Evolutionary conservation across 2,113 vertebrate species (phyloP).

Genomic region (Plotosus lineatus): DNA sequence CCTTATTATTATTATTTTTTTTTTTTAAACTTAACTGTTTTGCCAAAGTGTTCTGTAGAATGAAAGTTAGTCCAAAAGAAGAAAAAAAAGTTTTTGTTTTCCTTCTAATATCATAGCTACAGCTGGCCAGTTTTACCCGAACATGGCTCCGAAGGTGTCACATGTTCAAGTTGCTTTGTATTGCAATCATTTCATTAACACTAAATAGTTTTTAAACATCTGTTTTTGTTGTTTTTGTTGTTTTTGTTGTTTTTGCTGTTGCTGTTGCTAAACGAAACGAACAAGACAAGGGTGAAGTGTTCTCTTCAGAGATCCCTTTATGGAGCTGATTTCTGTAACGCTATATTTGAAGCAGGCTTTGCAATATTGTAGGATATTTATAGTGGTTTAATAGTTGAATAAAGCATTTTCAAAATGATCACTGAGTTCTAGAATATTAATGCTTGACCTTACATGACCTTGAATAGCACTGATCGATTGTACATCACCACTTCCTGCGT

Average conservation of each 20-base stretch:
- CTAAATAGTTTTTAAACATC: slow-evolving; percentile 38
- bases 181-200: slow-evolving; percentile 53
- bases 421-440: slow-evolving; percentile 1
- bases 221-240: slow-evolving; percentile 21
- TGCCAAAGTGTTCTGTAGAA: slow-evolving; percentile 69
- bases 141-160: background rate
- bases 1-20: background rate
- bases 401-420: slow-evolving; percentile 74
- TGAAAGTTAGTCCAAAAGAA: slow-evolving; percentile 26
- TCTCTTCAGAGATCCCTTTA: slow-evolving; percentile 58
- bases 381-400: slow-evolving; percentile 74
- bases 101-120: slow-evolving; percentile 37
- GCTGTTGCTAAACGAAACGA: slow-evolving; percentile 44
- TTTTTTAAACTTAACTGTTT: slow-evolving; percentile 9
- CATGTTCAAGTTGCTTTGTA: slow-evolving; percentile 22
- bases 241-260: slow-evolving; percentile 43
- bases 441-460: background rate
- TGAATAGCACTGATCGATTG: no score
- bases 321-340: slow-evolving; percentile 68
- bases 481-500: no score
- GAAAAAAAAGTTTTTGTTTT: slow-evolving; percentile 45
- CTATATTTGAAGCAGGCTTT: slow-evolving; percentile 64
- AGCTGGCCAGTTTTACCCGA: slow-evolving; percentile 39
- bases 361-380: slow-evolving; percentile 72
- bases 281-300: slow-evolving; percentile 57